Evolutionary conservation across 2,113 vertebrate species (phyloP), one percentile per base, ranked within the genome.

Genomic region (Tetrax tetrax): DNA sequence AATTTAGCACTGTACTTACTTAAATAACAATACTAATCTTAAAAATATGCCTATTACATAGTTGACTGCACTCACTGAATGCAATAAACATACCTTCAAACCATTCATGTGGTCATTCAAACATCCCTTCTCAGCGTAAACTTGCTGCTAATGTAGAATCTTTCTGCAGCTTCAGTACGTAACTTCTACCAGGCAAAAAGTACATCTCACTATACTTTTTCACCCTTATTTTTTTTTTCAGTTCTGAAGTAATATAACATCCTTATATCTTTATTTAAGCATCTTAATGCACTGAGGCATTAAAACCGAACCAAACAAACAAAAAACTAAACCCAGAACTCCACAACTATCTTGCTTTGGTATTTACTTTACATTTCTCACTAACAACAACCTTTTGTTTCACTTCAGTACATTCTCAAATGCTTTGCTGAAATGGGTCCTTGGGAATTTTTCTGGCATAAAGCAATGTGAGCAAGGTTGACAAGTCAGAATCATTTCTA

Each of bases 1-100:
- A 97, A 97, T 97, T 96, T 95, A 97, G 94, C 90, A 96, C 59
- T 97, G 87, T 59, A 96, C 86, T 98, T 97, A 94, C 87, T 97
- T 96, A 97, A 97, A 96, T 96, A 96, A 94, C 95, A 97, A 95
- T 95, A 83, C 72, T 6, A 87, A 63, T 95, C 93, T 96, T 91
- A 97, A 97, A 72, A 97, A 94, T 95, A 96, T 82, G 87, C 86
- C 74, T 95, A 87, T 97, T 97, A 97, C 95, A 96, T 96, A 97
- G 95, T 59, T 95, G 97, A 96, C 70, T 96, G 96, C 93, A 95
- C 77, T 64, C 92, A 90, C 82, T 87, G 96, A 97, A 97, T 97
- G 93, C 94, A 98, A 89, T 93, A 97, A 97, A 97, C 70, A 83
- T 90, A 95, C 82, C 88, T 98, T 95, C 96, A 96, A 96, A 96